phyloP scores from a whole-genome alignment of 1,140 invertebrate genomes.

The Eubasilissa regina region DNA sequence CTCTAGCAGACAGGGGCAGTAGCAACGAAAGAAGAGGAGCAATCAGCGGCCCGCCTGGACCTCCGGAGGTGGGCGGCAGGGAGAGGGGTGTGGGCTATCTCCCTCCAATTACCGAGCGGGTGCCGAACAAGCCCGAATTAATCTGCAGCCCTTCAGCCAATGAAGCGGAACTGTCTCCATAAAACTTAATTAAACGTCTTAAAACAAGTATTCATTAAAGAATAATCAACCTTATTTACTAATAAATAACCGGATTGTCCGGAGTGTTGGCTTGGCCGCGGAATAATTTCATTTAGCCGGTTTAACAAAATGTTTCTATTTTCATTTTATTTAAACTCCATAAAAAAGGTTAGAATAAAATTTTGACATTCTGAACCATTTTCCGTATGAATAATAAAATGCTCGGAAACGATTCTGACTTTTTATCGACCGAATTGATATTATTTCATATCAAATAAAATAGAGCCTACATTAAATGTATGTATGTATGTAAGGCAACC shows the following conservation, averaged over 20 bases:
- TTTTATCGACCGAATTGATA: too few relatives aligned
- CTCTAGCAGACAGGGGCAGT: too few relatives aligned
- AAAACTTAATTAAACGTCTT: conserved; percentile 76
- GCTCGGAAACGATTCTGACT: too few relatives aligned
- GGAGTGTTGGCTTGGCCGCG: not conserved
- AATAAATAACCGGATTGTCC: conserved; percentile 66
- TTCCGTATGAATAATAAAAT: too few relatives aligned
- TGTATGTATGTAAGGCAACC: too few relatives aligned
- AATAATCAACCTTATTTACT: conserved; percentile 75
- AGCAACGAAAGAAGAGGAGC: conserved; percentile 71
- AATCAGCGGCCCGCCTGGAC: conserved; percentile 68
- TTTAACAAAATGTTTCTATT: conserved; percentile 15
- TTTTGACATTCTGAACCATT: too few relatives aligned
- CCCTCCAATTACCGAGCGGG: conserved; percentile 72
- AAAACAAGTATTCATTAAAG: conserved; percentile 75
- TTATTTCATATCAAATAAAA: too few relatives aligned
- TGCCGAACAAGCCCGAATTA: conserved; percentile 70
- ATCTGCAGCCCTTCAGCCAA: conserved; percentile 62
- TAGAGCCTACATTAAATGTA: too few relatives aligned
- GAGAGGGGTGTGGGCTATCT: conserved; percentile 62
- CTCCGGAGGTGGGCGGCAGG: conserved; percentile 50
- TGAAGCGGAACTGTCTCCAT: conserved; percentile 71
- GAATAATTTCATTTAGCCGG: not conserved
- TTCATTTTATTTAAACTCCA: too few relatives aligned
- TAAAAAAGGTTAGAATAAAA: too few relatives aligned